Evolutionary conservation across 2,113 vertebrate species (phyloP).

Genomic region (Alligator sinensis): DNA sequence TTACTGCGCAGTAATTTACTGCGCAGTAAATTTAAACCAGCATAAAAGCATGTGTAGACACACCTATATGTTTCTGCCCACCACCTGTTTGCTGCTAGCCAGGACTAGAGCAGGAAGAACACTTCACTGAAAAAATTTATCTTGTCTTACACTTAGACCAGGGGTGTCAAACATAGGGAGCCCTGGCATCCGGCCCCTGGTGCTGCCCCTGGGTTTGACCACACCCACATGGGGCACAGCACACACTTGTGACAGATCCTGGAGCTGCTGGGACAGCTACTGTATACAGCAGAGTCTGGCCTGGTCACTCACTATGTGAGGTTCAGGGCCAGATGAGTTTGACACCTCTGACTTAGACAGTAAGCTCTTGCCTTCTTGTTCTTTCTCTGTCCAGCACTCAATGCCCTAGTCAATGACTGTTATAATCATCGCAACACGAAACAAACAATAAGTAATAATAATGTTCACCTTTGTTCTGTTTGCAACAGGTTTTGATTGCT

Average conservation of each 20-base stretch:
- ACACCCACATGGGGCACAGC: no score
- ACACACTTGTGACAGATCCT: no score
- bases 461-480: neutral
- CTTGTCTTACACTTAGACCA: neutral
- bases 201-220: neutral
- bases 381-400: neutral
- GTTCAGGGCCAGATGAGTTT: no score
- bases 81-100: no score
- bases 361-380: neutral
- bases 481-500: neutral
- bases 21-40: no score
- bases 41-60: no score
- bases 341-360: neutral
- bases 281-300: no score
- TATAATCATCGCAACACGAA: neutral
- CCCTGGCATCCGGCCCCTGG: neutral
- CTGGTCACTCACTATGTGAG: no score
- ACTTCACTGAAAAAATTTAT: neutral
- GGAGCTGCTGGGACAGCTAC: no score
- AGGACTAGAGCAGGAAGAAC: neutral
- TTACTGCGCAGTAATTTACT: no score
- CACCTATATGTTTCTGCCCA: no score
- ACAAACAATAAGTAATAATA: neutral
- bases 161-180: neutral
- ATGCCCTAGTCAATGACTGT: neutral